Evolutionary conservation across 1,140 invertebrate genomes (phyloP).

Genomic region (Caerostris extrusa): DNA sequence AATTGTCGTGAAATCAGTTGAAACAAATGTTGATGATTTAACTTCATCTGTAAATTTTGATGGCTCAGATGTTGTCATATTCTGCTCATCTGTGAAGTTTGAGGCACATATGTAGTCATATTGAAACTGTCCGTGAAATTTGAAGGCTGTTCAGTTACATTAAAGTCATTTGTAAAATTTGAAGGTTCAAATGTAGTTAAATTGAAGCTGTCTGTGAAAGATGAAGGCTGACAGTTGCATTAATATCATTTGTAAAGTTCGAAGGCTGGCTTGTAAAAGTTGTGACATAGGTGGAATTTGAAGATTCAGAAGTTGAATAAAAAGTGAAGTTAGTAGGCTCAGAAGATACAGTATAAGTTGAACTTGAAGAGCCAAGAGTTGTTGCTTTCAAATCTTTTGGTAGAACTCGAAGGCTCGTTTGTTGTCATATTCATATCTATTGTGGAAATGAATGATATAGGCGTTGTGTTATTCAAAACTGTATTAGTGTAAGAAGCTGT

Average conservation of each 20-base stretch:
- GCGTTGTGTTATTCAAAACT: not conserved
- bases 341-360: too few relatives aligned
- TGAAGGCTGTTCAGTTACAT: not conserved
- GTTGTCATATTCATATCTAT: not conserved
- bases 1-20: not conserved
- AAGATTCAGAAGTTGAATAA: too few relatives aligned
- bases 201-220: too few relatives aligned
- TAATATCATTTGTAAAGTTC: too few relatives aligned
- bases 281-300: too few relatives aligned
- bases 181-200: too few relatives aligned
- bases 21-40: not conserved
- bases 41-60: not conserved
- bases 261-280: too few relatives aligned
- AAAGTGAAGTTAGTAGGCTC: too few relatives aligned
- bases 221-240: too few relatives aligned
- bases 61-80: not conserved
- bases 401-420: not conserved
- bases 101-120: not conserved
- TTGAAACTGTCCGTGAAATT: not conserved
- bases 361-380: not conserved
- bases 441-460: not conserved
- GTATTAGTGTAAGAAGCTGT: not conserved
- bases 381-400: not conserved
- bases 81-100: not conserved
- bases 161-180: too few relatives aligned